A percentile compares a stretch with the other conserved stretches of the same genome.
phyloP scores from a whole-genome alignment of 2,113 vertebrate genomes.

The Nothobranchius kuhntae region DNA sequence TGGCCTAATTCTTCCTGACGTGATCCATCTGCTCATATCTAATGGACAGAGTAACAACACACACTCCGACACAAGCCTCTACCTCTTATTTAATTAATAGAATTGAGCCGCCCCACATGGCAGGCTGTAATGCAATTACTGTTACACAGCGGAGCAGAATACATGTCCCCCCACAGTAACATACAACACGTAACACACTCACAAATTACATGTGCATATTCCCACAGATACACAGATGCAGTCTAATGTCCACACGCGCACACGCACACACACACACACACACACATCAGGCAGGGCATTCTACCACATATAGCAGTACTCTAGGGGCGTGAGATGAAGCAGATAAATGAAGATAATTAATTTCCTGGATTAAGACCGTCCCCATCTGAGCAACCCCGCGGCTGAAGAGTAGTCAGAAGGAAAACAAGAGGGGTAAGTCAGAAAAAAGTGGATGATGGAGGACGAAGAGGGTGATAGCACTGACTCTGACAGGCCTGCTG shows the following conservation, averaged over 20 bases:
- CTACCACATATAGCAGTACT: conserved; percentile 34
- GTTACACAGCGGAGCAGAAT: conserved; percentile 32
- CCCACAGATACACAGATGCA: conserved; percentile 11
- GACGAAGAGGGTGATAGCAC: conserved; percentile 44
- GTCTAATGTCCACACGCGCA: conserved; percentile 17
- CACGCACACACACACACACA: conserved; percentile 20
- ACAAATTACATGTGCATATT: conserved; percentile 23
- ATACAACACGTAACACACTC: conserved; percentile 4
- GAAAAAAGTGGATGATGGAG: conserved; percentile 44
- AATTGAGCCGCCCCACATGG: conserved; percentile 44
- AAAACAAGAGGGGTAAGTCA: conserved; percentile 39
- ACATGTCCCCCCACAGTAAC: conserved; percentile 25
- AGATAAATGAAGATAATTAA: conserved; percentile 68
- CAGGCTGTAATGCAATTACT: conserved; percentile 46
- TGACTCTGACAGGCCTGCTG: conserved; percentile 64
- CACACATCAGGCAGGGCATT: conserved; percentile 14
- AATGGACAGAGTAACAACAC: conserved; percentile 51
- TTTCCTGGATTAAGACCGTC: conserved; percentile 62
- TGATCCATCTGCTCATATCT: conserved; percentile 67
- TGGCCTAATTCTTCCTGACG: conserved; percentile 58
- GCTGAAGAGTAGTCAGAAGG: conserved; percentile 38
- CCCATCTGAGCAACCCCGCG: conserved; percentile 47
- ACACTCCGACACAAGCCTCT: conserved; percentile 37
- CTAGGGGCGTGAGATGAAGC: conserved; percentile 56
- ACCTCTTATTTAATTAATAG: conserved; percentile 66